These are phyloP conservation scores for Druceiella hillmani DNA, from an alignment of 2,888 invertebrate species.

Conservation along the genomic window DNA sequence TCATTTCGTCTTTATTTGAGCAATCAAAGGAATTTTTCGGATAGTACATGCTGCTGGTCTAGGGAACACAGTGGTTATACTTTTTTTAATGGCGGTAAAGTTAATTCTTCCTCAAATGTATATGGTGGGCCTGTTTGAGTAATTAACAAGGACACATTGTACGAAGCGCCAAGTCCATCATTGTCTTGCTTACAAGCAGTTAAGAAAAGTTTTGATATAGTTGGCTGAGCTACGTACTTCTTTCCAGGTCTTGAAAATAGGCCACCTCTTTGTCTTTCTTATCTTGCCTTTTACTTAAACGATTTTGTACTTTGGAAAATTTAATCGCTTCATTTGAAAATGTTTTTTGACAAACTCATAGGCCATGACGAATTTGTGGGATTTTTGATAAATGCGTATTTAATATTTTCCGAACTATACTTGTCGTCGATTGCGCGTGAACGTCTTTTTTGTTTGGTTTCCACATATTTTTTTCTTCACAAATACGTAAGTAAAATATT, in stretches of 20 bases:
- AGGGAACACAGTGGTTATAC: slow-evolving; percentile 20
- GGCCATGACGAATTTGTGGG: too few relatives aligned
- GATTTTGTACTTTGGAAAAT: too few relatives aligned
- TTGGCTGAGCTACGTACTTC: slow-evolving; percentile 1
- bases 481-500: background rate
- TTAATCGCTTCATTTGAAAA: slow-evolving; percentile 24
- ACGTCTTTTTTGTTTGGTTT: background rate
- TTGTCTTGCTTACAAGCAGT: too few relatives aligned
- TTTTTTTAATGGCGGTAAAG: slow-evolving; percentile 22
- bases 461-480: background rate
- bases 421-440: too few relatives aligned
- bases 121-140: slow-evolving; percentile 17
- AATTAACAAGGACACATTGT: slow-evolving; percentile 21
- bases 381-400: too few relatives aligned
- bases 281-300: slow-evolving; percentile 13
- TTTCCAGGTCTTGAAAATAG: slow-evolving; percentile 1
- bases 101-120: slow-evolving; percentile 19
- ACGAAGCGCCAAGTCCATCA: slow-evolving; percentile 12
- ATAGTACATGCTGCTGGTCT: slow-evolving; percentile 14
- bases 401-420: slow-evolving; percentile 13
- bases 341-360: slow-evolving; percentile 20
- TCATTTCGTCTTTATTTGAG: slow-evolving; percentile 21
- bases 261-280: slow-evolving; percentile 7
- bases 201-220: background rate
- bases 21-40: slow-evolving; percentile 18